Base-by-base conservation (phyloP, 2,113 vertebrate species). In the Lasiurus borealis region DNA sequence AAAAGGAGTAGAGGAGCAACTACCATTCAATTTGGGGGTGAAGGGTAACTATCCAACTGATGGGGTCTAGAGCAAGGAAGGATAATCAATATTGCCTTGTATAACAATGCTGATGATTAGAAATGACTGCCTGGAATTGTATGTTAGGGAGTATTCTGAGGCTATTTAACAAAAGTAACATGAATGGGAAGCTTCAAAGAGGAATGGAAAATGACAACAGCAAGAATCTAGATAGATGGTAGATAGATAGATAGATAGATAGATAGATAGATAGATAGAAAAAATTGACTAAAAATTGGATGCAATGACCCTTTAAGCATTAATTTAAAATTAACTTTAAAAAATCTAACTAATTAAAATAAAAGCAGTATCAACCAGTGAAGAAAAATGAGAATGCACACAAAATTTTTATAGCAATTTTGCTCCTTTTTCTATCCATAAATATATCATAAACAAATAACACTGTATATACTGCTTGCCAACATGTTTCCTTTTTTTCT, bases 391-490 rank as follows among this genome's bases (percentile, higher is more conserved):
- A 57, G 23, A 90, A 88, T 27, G 16, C 14, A n/a, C 40, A 40
- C 3, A 54, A 34, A 52, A 80, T 44, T 85, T 95, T 25, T 40
- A 62, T 64, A 52, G 11, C 50, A 66, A 92, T 40, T 5, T 8
- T 14, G 23, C 5, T 36, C 1, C 80, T 93, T 54, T 78, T 64
- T 72, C 95, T 64, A 31, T 71, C 62, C 44, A 46, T 50, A 85
- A 90, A 88, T 88, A 80, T 9, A 90, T 85, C 92, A 57, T 78
- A 85, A 95, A 72, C 19, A 90, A 95, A 85, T 72, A 90, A 59
- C 6, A 7, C 36, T 46, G 9, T 23, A 77, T 36, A 54, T 36
- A 29, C 46, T 82, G 19, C 50, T 91, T 71, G 23, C 36, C n/a
- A 88, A 80, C n/a, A 59, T 89, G 27, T 82, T 91, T 29, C 50